Conservation (phyloP, 2,888 invertebrate species). For the Machimus atricapillus region DNA sequence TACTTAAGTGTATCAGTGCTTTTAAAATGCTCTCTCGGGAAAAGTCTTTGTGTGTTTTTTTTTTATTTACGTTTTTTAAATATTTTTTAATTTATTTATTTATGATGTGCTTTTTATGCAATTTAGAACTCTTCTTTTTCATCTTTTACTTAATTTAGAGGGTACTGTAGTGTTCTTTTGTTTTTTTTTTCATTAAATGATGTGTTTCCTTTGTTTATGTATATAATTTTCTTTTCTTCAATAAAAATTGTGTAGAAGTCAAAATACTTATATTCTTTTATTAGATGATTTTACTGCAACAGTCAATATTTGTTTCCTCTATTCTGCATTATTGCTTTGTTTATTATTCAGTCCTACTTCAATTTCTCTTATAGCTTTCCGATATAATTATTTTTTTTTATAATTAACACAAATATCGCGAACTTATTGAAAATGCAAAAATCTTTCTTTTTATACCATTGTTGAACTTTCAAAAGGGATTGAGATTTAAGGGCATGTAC, state of each 20-base stretch:
- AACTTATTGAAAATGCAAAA: not conserved
- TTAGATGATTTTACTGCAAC: not conserved
- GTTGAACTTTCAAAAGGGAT: not conserved
- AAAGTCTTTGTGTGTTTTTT: not conserved
- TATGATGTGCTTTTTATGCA: constrained; percentile 6
- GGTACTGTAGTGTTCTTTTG: not conserved
- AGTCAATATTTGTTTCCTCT: not conserved
- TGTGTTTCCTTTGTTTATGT: not conserved
- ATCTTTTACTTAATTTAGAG: not conserved
- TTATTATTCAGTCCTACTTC: not conserved
- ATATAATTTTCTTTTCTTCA: not conserved
- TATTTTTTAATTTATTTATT: not conserved
- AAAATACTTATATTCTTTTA: not conserved
- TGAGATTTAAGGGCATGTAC: not conserved
- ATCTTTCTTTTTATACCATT: not conserved
- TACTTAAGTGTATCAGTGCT: constrained; percentile 28
- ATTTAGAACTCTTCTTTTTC: not conserved
- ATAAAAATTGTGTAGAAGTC: not conserved
- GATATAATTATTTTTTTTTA: not conserved
- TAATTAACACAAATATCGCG: not conserved
- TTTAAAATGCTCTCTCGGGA: constrained; percentile 6
- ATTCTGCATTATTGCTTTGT: not conserved
- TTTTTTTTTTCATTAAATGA: not conserved
- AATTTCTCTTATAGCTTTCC: not conserved
- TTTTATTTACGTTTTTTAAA: not conserved